Percentiles rank a stretch among this genome's conserved stretches.
Evolutionary conservation across 2,888 invertebrate species (phyloP).

Genomic region (Cyclophora albipunctata): DNA sequence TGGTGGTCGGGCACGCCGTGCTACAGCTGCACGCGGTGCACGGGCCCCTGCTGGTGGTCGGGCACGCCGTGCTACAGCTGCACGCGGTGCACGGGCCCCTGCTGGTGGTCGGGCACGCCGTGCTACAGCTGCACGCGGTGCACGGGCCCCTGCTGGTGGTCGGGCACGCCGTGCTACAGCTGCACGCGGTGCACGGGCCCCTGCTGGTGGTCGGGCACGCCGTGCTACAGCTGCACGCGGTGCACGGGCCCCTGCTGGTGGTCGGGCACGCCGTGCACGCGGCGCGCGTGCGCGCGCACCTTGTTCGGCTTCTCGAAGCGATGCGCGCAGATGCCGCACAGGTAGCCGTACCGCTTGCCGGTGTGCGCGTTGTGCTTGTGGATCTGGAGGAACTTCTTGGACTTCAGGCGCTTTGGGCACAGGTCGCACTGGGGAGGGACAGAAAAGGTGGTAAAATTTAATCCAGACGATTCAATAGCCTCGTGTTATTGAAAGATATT

Average conservation of each 20-base stretch:
- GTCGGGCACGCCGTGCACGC: slow-evolving; percentile 55
- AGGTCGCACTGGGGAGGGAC: slow-evolving; percentile 48
- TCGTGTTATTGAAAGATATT: background rate
- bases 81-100: slow-evolving; percentile 46
- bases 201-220: slow-evolving; percentile 46
- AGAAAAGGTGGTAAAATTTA: slow-evolving; percentile 1
- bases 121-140: slow-evolving; percentile 50
- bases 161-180: slow-evolving; percentile 47
- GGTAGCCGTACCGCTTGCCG: slow-evolving; percentile 55
- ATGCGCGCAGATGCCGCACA: slow-evolving; percentile 56
- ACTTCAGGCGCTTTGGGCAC: slow-evolving; percentile 61
- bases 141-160: slow-evolving; percentile 49
- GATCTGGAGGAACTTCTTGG: slow-evolving; percentile 63
- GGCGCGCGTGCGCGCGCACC: slow-evolving; percentile 54
- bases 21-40: slow-evolving; percentile 50
- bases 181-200: slow-evolving; percentile 52
- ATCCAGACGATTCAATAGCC: background rate
- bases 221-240: slow-evolving; percentile 53
- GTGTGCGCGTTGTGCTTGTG: slow-evolving; percentile 68
- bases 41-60: slow-evolving; percentile 48
- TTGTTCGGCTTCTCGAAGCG: slow-evolving; percentile 67
- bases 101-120: too few relatives aligned
- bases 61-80: slow-evolving; percentile 55
- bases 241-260: slow-evolving; percentile 49
- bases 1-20: too few relatives aligned